Conservation (phyloP, 2,113 vertebrate species). For the Neopipo cinnamomea region DNA sequence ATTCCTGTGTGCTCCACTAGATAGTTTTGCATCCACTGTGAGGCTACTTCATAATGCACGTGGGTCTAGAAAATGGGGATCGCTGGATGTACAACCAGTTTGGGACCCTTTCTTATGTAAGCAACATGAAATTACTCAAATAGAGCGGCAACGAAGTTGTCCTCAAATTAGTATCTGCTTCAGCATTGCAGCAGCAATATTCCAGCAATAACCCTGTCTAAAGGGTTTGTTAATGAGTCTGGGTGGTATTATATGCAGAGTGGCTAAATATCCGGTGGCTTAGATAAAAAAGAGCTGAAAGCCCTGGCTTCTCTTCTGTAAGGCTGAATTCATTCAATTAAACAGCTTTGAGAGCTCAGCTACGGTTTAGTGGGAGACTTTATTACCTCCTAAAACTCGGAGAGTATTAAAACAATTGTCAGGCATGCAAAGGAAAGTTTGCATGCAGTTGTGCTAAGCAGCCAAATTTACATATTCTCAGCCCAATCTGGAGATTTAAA, state of each 20-base stretch:
- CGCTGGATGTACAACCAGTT: too few species aligned
- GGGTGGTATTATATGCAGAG: constrained; percentile 59
- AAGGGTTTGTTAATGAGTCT: constrained; percentile 42
- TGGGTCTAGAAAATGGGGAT: not conserved
- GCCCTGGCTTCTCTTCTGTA: constrained; percentile 70
- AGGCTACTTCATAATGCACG: not conserved
- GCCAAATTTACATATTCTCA: constrained; percentile 65
- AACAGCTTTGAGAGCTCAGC: constrained; percentile 72
- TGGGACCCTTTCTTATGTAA: not conserved
- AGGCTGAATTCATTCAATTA: constrained; percentile 77
- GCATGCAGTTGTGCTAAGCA: constrained; percentile 63
- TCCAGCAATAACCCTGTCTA: not conserved
- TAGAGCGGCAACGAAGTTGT: not conserved
- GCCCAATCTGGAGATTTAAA: constrained; percentile 48
- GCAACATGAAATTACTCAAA: not conserved
- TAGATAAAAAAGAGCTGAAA: constrained; percentile 64
- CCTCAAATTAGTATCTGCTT: not conserved
- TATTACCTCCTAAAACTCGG: constrained; percentile 60
- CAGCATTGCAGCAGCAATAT: not conserved
- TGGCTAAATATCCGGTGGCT: constrained; percentile 75
- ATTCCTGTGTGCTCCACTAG: not conserved
- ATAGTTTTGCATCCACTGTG: not conserved
- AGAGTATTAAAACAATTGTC: constrained; percentile 69
- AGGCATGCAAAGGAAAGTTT: constrained; percentile 56
- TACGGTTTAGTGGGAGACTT: constrained; percentile 67